Evolutionary conservation across 2,888 invertebrate genomes (phyloP).

Genomic region (Cosmorhoe ocellata): DNA sequence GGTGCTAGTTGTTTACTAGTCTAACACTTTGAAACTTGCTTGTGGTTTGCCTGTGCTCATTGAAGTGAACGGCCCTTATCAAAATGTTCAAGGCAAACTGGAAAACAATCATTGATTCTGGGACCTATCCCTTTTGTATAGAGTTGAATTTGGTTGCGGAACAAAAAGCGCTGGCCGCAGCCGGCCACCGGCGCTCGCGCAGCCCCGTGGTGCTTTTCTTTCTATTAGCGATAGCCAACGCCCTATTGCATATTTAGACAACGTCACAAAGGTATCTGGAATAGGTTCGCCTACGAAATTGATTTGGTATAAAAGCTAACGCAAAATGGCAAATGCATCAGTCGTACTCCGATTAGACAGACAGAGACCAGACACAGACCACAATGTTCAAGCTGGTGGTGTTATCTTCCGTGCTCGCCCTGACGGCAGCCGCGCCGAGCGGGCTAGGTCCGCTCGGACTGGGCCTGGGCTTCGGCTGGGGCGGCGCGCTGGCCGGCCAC

Average conservation of each 20-base stretch:
- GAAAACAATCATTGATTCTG: slow-evolving; percentile 47
- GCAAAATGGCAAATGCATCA: slow-evolving; percentile 55
- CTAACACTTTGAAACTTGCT: slow-evolving; percentile 23
- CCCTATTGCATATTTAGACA: slow-evolving; percentile 61
- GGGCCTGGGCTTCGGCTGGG: slow-evolving; percentile 42
- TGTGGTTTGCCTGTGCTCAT: slow-evolving; percentile 15
- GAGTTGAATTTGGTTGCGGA: slow-evolving; percentile 41
- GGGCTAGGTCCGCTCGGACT: slow-evolving; percentile 38
- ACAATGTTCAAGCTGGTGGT: slow-evolving; percentile 84
- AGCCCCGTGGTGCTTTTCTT: slow-evolving; percentile 55
- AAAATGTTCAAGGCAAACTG: slow-evolving; percentile 68
- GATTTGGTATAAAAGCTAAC: slow-evolving; percentile 66
- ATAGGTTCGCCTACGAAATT: slow-evolving; percentile 62
- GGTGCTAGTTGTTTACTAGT: slow-evolving; percentile 16
- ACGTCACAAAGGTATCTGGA: slow-evolving; percentile 72
- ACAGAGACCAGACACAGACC: slow-evolving; percentile 80
- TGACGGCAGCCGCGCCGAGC: slow-evolving; percentile 77
- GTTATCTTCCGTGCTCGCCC: slow-evolving; percentile 83
- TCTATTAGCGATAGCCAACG: slow-evolving; percentile 57
- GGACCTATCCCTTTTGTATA: slow-evolving; percentile 47
- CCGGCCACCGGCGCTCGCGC: slow-evolving; percentile 30
- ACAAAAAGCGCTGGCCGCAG: not conserved
- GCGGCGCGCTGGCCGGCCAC: slow-evolving; percentile 50
- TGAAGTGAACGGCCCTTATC: slow-evolving; percentile 68
- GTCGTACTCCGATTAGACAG: slow-evolving; percentile 62